Percentiles rank a stretch among this genome's conserved stretches.
phyloP scores from a whole-genome alignment of 2,113 vertebrate genomes.

The Laticauda colubrina region DNA sequence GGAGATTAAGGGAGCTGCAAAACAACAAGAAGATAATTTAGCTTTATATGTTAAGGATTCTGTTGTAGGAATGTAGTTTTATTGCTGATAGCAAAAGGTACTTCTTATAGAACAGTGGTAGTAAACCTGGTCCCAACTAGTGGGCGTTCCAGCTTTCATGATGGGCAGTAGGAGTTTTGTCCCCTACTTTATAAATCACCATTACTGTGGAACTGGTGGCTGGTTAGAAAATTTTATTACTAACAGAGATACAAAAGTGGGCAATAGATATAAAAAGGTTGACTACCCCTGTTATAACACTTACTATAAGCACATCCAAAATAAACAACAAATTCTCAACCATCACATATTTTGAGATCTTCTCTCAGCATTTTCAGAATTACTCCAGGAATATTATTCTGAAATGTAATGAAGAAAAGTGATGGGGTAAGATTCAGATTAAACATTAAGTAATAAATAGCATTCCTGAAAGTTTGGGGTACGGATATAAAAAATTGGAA shows the following conservation, averaged over 20 bases:
- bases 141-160: too few relatives aligned
- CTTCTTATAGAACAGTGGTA: too few relatives aligned
- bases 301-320: not conserved
- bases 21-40: not conserved
- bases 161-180: too few relatives aligned
- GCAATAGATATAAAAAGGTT: too few relatives aligned
- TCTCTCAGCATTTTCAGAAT: not conserved
- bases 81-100: too few relatives aligned
- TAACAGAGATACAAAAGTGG: too few relatives aligned
- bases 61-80: too few relatives aligned
- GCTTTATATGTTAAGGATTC: not conserved
- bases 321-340: not conserved
- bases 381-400: not conserved
- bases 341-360: not conserved
- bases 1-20: not conserved
- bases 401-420: not conserved
- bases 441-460: not conserved
- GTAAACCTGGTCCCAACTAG: too few relatives aligned
- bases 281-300: not conserved
- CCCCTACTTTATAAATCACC: too few relatives aligned
- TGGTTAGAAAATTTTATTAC: too few relatives aligned
- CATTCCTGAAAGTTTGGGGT: not conserved
- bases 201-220: too few relatives aligned
- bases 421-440: not conserved
- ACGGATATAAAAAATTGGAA: not conserved